Evolutionary conservation across 1,140 invertebrate genomes (phyloP), one percentile per base, ranked within the genome.

Genomic region (Halictus rubicundus): DNA sequence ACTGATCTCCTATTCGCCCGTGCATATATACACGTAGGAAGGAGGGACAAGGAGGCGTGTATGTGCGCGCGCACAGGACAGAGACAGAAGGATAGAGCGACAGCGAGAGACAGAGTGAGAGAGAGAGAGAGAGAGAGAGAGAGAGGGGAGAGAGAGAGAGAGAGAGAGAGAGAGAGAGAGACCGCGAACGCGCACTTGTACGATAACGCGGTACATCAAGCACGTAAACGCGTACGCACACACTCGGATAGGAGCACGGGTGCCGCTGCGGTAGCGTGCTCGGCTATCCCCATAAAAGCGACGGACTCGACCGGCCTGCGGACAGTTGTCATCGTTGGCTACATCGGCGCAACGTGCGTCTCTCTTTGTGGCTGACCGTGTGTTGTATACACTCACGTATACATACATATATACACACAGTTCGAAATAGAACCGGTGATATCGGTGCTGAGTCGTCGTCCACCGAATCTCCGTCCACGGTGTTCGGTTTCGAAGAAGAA

Each of bases 241-340:
- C 73, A 68, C 63, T 60, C 42, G 37, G 23, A 63, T 42, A 27
- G 61, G 61, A 65, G 69, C 27, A 42, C 71, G 65, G 63, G 63
- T 73, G 57, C 76, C 57, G 74, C 19, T 59, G 80, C 42, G 42
- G 80, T 72, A 86, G 79, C 80, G 78, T 76, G 84, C 76, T 86
- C 80, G 77, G 77, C 81, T 78, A 81, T 85, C 85, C 84, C 88
- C 82, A 89, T 89, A 89, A 89, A 90, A 89, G 88, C 83, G 81
- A 82, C 78, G 82, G 83, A 83, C 76, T 85, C 88, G 86, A 86
- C 80, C 85, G 83, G 86, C 83, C 82, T 81, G 82, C 87, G 88
- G 87, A 78, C 89, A 90, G 89, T 90, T 88, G 88, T 89, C 89
- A 89, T 87, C 82, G 83, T 81, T 80, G 76, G 78, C 72, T 84